These are phyloP conservation scores for Rhodinocichla rosea DNA, from an alignment of 2,113 vertebrate species.

Conservation along the genomic window DNA sequence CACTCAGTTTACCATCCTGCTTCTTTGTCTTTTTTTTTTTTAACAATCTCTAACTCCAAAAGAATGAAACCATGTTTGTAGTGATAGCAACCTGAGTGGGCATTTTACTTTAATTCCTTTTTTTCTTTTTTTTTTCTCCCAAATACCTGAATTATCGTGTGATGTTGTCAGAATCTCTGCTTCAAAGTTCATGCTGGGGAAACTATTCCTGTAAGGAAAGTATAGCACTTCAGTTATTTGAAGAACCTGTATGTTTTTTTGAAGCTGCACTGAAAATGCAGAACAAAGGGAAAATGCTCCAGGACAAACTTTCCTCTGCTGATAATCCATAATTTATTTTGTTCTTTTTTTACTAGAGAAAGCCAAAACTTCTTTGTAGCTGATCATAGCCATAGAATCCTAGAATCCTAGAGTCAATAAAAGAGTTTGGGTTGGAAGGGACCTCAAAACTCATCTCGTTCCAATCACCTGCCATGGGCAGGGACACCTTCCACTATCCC, in stretches of 20 bases:
- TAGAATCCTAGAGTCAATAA: neutral
- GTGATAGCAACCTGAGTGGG: neutral
- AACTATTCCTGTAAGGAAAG: constrained; percentile 61
- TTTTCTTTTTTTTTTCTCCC: neutral
- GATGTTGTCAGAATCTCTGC: constrained; percentile 56
- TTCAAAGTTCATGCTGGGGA: constrained; percentile 60
- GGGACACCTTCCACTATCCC: neutral
- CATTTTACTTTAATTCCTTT: neutral
- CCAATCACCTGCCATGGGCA: neutral
- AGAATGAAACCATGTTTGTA: neutral
- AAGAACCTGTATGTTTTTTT: neutral
- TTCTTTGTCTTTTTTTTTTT: neutral
- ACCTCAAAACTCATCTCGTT: neutral
- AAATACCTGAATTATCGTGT: constrained; percentile 60
- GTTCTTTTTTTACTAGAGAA: neutral
- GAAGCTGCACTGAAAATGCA: constrained; percentile 16
- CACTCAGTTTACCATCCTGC: neutral
- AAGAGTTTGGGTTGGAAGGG: neutral
- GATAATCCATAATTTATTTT: neutral
- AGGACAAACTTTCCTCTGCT: neutral
- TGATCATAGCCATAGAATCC: neutral
- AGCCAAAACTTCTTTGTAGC: neutral
- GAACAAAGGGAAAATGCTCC: neutral
- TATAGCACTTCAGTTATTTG: constrained; percentile 41
- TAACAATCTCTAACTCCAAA: neutral